A percentile compares a stretch with the other conserved stretches of the same genome.
These are phyloP conservation scores for Paedocypris sp. DNA, from an alignment of 2,113 vertebrate genomes.

Conservation along the genomic window DNA sequence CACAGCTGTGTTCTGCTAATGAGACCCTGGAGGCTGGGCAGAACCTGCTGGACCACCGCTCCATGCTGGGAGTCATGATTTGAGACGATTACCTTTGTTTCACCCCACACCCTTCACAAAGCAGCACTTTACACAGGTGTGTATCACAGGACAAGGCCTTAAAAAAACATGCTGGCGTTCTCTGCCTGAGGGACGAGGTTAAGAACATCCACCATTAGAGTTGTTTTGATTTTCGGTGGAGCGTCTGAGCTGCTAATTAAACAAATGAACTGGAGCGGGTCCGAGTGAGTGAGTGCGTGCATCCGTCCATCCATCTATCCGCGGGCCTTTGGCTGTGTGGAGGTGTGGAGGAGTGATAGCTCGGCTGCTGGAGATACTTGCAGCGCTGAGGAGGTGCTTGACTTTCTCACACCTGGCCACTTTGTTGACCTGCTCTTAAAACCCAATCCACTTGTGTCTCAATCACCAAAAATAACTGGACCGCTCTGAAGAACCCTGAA, in stretches of 20 bases:
- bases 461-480: conserved; percentile 68
- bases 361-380: conserved; percentile 36
- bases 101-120: not conserved
- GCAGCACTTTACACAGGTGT: not conserved
- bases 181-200: no score
- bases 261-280: no score
- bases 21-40: conserved; percentile 24
- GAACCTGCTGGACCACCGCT: conserved; percentile 23
- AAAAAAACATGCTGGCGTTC: no score
- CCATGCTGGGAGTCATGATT: conserved; percentile 16
- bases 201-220: no score
- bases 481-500: conserved; percentile 51
- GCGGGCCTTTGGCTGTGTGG: conserved; percentile 18
- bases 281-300: conserved; percentile 2
- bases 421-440: conserved; percentile 59
- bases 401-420: conserved; percentile 50
- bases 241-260: no score
- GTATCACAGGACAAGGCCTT: not conserved
- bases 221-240: no score
- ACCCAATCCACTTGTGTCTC: conserved; percentile 55
- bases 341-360: conserved; percentile 30
- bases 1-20: conserved; percentile 17
- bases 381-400: conserved; percentile 42
- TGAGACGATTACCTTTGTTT: conserved; percentile 32
- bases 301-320: no score